These are phyloP conservation scores for Synodontis membranacea DNA, from an alignment of 2,113 vertebrate species.

Conservation along the genomic window DNA sequence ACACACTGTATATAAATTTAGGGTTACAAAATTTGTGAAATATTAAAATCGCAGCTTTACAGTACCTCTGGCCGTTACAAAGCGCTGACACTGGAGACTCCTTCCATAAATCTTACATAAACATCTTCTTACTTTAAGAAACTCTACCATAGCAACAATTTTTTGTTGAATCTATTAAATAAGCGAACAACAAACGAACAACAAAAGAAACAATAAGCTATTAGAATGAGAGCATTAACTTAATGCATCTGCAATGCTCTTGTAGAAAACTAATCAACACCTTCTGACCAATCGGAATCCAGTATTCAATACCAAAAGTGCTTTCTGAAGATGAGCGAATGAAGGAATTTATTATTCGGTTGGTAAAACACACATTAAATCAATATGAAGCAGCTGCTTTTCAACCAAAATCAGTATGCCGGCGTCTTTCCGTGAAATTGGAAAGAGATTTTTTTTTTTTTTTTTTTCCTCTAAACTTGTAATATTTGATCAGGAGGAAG, in stretches of 20 bases:
- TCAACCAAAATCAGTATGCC: background rate
- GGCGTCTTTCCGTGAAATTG: background rate
- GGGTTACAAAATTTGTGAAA: background rate
- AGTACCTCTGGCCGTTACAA: too few species aligned
- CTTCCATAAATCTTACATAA: background rate
- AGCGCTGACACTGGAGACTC: too few species aligned
- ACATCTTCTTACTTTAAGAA: too few species aligned
- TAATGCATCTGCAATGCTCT: too few species aligned
- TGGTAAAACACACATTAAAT: background rate
- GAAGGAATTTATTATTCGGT: background rate
- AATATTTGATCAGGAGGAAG: background rate
- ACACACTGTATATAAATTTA: background rate
- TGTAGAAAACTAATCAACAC: background rate
- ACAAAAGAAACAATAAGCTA: background rate
- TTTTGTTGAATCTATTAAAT: too few species aligned
- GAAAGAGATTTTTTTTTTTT: background rate
- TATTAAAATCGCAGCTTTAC: too few species aligned
- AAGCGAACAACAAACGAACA: too few species aligned
- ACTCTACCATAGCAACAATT: too few species aligned
- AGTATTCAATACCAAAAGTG: background rate
- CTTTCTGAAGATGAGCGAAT: background rate
- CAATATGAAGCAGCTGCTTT: background rate
- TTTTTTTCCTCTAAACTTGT: background rate
- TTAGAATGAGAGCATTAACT: too few species aligned
- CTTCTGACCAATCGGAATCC: background rate